Evolutionary conservation across 2,113 vertebrate genomes (phyloP).

Genomic region (Ariopsis seemanni): DNA sequence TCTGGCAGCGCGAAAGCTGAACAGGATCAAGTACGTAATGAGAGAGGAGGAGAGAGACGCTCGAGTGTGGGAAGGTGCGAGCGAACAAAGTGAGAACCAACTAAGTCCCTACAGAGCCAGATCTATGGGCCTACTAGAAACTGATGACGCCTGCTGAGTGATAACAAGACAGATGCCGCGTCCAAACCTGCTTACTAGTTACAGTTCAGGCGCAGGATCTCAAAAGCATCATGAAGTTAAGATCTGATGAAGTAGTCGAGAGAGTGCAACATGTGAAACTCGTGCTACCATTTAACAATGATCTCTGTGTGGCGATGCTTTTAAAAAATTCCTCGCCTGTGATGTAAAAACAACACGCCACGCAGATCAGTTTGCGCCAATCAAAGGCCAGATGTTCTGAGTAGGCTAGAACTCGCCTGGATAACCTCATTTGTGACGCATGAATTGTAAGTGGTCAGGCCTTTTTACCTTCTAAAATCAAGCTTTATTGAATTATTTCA

Average conservation of each 20-base stretch:
- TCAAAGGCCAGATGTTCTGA: background rate
- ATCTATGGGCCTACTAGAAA: background rate
- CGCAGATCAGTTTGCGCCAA: background rate
- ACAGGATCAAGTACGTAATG: constrained; percentile 48
- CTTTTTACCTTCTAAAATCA: background rate
- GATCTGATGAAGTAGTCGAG: background rate
- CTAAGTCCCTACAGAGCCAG: background rate
- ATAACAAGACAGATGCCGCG: background rate
- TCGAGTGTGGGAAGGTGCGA: constrained; percentile 50
- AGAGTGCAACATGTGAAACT: background rate
- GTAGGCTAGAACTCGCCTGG: background rate
- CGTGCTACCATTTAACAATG: background rate
- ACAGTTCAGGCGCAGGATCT: background rate
- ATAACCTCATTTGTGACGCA: background rate
- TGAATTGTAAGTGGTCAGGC: background rate
- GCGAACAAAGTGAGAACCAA: constrained; percentile 43
- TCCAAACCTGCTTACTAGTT: background rate
- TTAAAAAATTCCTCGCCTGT: background rate
- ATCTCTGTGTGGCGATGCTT: background rate
- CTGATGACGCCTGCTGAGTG: background rate
- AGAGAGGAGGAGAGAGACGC: constrained; percentile 52
- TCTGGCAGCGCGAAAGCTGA: constrained; percentile 35
- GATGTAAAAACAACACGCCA: background rate
- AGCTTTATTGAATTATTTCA: background rate
- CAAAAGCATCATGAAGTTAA: background rate